Conservation (phyloP, 2,888 invertebrate genomes). For the Eueremaeus valkanovi region DNA sequence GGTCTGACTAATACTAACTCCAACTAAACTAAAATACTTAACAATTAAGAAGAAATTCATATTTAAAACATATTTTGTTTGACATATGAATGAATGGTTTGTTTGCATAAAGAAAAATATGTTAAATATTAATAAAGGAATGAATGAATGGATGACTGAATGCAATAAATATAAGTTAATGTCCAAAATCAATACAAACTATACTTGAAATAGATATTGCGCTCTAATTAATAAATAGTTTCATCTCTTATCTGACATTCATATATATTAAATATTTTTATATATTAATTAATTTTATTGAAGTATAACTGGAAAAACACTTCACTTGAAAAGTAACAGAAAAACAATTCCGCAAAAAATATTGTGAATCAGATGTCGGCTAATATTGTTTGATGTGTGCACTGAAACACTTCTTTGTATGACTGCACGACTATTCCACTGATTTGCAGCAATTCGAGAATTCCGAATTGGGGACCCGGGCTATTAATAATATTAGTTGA, state of each 20-base stretch:
- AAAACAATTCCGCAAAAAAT: no score
- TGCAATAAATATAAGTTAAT: not conserved
- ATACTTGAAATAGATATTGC: not conserved
- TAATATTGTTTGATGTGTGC: no score
- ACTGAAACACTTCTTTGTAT: no score
- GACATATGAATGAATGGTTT: not conserved
- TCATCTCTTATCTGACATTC: conserved; percentile 18
- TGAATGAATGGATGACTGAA: not conserved
- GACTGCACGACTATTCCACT: no score
- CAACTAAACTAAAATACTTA: not conserved
- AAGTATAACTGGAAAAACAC: no score
- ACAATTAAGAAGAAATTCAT: no score
- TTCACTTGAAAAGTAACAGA: no score
- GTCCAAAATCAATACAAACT: not conserved
- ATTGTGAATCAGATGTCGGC: no score
- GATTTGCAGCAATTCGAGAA: no score
- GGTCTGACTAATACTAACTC: not conserved
- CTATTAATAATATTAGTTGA: no score
- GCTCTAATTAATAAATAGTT: conserved; percentile 21
- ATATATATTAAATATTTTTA: not conserved
- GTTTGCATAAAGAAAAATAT: not conserved
- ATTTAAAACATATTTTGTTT: not conserved
- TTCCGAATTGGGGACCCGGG: no score
- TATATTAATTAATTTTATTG: not conserved
- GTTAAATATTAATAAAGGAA: not conserved